Conservation (phyloP, 2,797 vertebrate genomes). For the Pelodytes ibericus region DNA sequence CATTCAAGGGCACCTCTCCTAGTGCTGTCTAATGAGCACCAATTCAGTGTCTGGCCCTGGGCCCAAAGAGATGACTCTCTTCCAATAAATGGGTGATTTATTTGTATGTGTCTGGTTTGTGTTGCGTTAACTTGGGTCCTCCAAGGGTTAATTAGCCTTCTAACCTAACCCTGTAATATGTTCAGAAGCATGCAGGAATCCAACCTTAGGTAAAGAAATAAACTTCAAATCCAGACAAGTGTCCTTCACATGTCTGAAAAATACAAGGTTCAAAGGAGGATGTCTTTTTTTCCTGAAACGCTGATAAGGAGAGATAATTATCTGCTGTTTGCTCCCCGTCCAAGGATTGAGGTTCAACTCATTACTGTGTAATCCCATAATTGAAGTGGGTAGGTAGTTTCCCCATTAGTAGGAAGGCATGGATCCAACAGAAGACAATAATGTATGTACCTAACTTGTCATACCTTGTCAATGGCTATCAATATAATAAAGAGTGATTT, state of each 20-base stretch:
- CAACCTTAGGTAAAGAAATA: conserved; percentile 18
- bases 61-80: too few relatives aligned
- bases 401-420: neutral
- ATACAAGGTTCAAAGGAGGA: conserved; percentile 27
- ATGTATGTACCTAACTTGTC: neutral
- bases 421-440: neutral
- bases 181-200: neutral
- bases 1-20: too few relatives aligned
- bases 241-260: conserved; percentile 43
- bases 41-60: too few relatives aligned
- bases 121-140: neutral
- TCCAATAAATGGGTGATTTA: too few relatives aligned
- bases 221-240: conserved; percentile 23
- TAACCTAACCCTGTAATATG: neutral
- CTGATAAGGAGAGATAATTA: conserved; percentile 24
- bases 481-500: neutral
- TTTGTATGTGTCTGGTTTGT: neutral
- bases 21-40: too few relatives aligned
- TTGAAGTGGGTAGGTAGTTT: conserved; percentile 1
- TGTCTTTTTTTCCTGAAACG: neutral
- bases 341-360: conserved; percentile 3
- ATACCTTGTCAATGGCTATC: neutral
- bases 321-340: conserved; percentile 20
- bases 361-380: neutral
- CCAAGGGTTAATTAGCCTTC: neutral